Evolutionary conservation across 2,888 invertebrate genomes (phyloP).

Genomic region (Cinara cedri): DNA sequence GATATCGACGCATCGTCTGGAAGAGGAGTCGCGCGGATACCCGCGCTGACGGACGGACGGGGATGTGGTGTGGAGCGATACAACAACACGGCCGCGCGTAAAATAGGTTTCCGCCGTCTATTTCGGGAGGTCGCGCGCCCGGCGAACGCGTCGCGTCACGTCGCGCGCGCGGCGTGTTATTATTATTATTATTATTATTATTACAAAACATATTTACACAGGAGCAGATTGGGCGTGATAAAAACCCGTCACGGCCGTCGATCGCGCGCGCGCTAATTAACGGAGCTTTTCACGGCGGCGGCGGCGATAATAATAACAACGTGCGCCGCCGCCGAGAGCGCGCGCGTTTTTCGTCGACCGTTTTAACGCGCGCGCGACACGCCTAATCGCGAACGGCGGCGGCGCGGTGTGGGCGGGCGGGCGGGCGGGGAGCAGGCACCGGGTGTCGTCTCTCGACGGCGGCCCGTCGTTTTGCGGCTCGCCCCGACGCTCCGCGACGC

Average conservation of each 20-base stretch:
- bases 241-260: constrained; percentile 51
- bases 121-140: background rate
- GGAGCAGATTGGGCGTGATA: constrained; percentile 50
- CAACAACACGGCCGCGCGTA: background rate
- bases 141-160: background rate
- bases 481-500: no score
- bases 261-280: constrained; percentile 50
- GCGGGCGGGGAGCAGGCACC: background rate
- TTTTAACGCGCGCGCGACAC: constrained; percentile 48
- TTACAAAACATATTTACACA: constrained; percentile 25
- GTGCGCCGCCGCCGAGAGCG: constrained; percentile 21
- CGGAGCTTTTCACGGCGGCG: constrained; percentile 31
- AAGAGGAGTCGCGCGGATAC: no score
- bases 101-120: background rate
- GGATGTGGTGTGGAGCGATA: no score
- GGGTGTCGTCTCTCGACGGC: background rate
- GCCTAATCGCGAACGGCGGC: constrained; percentile 46
- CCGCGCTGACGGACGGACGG: no score
- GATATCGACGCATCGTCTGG: no score
- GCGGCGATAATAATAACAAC: constrained; percentile 14
- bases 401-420: background rate
- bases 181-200: constrained; percentile 28
- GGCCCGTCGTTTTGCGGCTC: constrained; percentile 31
- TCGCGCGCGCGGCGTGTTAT: background rate
- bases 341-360: constrained; percentile 38